Conservation (phyloP, 2,797 vertebrate genomes). For the Hoplostethus atlanticus region DNA sequence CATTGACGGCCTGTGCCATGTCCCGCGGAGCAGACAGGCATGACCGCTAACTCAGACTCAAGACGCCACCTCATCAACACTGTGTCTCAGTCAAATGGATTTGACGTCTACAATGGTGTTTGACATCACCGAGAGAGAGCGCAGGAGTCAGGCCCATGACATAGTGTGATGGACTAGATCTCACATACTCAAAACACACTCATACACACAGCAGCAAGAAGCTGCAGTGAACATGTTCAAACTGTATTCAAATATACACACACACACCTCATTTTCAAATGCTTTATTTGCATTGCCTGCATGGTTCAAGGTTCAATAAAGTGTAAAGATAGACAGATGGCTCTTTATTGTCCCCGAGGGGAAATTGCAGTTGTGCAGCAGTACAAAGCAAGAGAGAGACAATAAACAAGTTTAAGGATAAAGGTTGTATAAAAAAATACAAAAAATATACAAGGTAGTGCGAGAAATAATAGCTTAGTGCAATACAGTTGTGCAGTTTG, state of each 20-base stretch:
- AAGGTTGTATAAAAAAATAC: too few relatives aligned
- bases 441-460: too few relatives aligned
- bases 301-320: not conserved
- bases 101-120: slow-evolving; percentile 51
- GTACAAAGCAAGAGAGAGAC: too few relatives aligned
- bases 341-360: too few relatives aligned
- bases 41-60: slow-evolving; percentile 52
- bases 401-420: too few relatives aligned
- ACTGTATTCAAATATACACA: not conserved
- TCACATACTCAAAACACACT: slow-evolving; percentile 11
- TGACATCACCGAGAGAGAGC: slow-evolving; percentile 42
- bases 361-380: too few relatives aligned
- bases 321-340: not conserved
- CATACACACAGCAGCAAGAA: not conserved
- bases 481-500: too few relatives aligned
- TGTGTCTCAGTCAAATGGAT: slow-evolving; percentile 49
- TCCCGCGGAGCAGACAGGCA: slow-evolving; percentile 52
- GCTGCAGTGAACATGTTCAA: slow-evolving; percentile 1
- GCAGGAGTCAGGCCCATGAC: slow-evolving; percentile 17
- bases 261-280: not conserved
- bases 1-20: slow-evolving; percentile 43
- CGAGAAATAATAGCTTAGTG: too few relatives aligned
- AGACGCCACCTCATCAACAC: slow-evolving; percentile 46
- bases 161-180: slow-evolving; percentile 41
- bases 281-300: not conserved